phyloP scores from a whole-genome alignment of 1,140 invertebrate genomes.

The Zaprionus vittiger region DNA sequence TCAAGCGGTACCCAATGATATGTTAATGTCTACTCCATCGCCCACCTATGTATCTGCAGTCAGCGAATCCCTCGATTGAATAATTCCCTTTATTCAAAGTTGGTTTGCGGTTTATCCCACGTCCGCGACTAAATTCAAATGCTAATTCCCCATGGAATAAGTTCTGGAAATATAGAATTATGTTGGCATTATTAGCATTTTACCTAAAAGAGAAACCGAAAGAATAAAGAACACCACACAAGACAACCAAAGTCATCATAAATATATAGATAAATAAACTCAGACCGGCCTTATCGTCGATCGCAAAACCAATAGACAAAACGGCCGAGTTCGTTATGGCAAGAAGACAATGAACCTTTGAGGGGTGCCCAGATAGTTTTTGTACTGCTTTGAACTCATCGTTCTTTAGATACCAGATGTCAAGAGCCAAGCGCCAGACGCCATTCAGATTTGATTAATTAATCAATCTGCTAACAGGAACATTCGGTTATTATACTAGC shows the following conservation, averaged over 20 bases:
- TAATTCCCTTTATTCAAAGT: conserved; percentile 25
- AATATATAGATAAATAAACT: conserved; percentile 12
- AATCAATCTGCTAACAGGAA: conserved; percentile 30
- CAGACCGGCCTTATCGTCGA: not conserved
- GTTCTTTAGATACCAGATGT: conserved; percentile 30
- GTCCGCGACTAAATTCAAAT: conserved; percentile 64
- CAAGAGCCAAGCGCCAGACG: not conserved
- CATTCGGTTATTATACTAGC: conserved; percentile 44
- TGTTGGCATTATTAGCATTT: conserved; percentile 60
- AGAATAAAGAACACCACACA: conserved; percentile 29
- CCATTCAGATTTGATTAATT: conserved; percentile 27
- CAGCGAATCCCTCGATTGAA: not conserved
- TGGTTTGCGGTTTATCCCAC: conserved; percentile 64
- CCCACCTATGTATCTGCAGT: conserved; percentile 30
- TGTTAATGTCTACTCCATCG: not conserved
- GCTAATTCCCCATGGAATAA: conserved; percentile 54
- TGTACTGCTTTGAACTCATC: conserved; percentile 23
- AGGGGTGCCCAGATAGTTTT: not conserved
- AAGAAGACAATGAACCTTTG: conserved; percentile 65
- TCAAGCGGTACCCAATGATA: too few relatives aligned
- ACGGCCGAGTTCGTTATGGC: conserved; percentile 16
- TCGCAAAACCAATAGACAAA: conserved; percentile 5
- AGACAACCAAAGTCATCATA: conserved; percentile 34
- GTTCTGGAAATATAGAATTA: conserved; percentile 49
- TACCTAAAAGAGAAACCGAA: conserved; percentile 36